Percentiles rank a stretch among this genome's conserved stretches.
Evolutionary conservation across 2,888 invertebrate species (phyloP).

Genomic region (Erebia aethiops): DNA sequence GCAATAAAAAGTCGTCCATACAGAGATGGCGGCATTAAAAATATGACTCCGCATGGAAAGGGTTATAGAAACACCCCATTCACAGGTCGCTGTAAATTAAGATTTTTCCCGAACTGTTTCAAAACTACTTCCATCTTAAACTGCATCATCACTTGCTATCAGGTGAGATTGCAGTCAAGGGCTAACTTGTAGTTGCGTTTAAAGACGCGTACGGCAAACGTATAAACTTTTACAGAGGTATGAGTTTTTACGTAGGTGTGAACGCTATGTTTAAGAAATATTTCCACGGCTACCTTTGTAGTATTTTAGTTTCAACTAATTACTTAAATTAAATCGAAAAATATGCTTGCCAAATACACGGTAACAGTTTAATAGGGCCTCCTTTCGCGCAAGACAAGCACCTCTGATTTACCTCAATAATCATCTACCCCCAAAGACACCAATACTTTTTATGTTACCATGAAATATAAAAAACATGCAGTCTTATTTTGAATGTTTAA

Average conservation of each 20-base stretch:
- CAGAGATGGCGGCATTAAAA: too few species aligned
- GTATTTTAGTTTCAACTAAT: neutral
- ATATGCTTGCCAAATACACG: neutral
- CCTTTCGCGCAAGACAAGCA: neutral
- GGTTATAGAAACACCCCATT: neutral
- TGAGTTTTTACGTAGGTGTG: neutral
- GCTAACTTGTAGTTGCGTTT: too few species aligned
- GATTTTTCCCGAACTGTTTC: too few species aligned
- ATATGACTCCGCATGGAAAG: too few species aligned
- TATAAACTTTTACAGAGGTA: neutral
- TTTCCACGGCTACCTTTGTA: neutral
- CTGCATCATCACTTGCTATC: too few species aligned
- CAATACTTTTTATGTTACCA: neutral
- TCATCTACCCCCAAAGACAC: neutral
- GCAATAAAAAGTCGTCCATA: too few species aligned
- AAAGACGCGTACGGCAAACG: too few species aligned
- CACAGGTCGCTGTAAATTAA: neutral
- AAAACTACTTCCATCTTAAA: neutral
- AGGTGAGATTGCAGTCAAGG: too few species aligned
- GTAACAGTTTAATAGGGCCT: neutral
- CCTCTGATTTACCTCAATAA: neutral
- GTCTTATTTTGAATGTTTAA: slow-evolving; percentile 9
- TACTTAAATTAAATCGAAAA: neutral
- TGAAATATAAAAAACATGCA: neutral
- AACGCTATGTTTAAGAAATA: neutral